phyloP scores from a whole-genome alignment of 2,797 vertebrate species.

The Rhinichthys osculus region DNA sequence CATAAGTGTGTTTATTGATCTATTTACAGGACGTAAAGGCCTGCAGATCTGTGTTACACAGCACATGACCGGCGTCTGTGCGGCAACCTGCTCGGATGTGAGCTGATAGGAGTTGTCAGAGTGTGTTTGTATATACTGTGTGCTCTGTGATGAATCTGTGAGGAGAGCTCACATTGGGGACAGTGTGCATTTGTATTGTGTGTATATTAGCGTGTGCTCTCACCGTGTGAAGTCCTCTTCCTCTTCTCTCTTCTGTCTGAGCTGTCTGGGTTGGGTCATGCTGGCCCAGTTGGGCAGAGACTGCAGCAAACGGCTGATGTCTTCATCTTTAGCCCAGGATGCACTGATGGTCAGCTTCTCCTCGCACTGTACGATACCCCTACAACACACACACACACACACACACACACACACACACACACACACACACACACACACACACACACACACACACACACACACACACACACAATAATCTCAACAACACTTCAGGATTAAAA shows the following conservation, averaged over 20 bases:
- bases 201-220: background rate
- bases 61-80: background rate
- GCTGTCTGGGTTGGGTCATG: constrained; percentile 93
- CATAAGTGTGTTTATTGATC: constrained; percentile 26
- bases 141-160: constrained; percentile 33
- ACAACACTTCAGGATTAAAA: background rate
- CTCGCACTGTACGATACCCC: constrained; percentile 90
- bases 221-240: constrained; percentile 97
- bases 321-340: constrained; percentile 97
- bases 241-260: constrained; percentile 94
- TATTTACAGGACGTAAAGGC: background rate
- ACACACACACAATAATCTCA: constrained; percentile 10
- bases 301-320: constrained; percentile 94
- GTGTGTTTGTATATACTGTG: constrained; percentile 28
- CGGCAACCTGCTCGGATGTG: background rate
- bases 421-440: too few species aligned
- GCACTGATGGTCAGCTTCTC: constrained; percentile 97
- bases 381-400: constrained; percentile 67
- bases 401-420: too few species aligned
- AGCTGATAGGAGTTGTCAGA: constrained; percentile 3
- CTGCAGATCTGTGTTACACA: constrained; percentile 9
- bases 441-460: too few species aligned
- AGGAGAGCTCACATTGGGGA: constrained; percentile 28
- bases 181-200: background rate
- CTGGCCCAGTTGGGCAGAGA: constrained; percentile 96